These are phyloP conservation scores for Acyrthosiphon pisum DNA, from an alignment of 1,140 invertebrate genomes.

Conservation along the genomic window DNA sequence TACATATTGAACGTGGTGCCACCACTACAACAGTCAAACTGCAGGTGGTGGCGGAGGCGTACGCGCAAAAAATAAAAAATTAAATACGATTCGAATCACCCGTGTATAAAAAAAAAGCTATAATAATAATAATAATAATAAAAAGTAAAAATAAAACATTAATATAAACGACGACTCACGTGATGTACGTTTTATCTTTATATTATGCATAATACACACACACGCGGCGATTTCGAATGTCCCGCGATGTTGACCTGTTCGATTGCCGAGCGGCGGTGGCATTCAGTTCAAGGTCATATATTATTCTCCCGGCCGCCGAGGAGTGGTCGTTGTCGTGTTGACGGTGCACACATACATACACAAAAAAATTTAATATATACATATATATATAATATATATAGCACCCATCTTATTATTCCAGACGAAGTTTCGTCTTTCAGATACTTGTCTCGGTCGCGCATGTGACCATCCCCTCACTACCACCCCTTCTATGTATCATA, in stretches of 20 bases:
- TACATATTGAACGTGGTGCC: neutral
- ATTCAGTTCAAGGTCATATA: constrained; percentile 52
- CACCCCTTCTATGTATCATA: neutral
- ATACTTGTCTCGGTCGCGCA: neutral
- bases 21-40: neutral
- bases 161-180: constrained; percentile 47
- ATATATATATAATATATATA: neutral
- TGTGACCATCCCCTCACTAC: neutral
- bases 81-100: neutral
- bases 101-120: neutral
- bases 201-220: constrained; percentile 45
- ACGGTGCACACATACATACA: neutral
- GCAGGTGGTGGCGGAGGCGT: constrained; percentile 25
- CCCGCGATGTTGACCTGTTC: constrained; percentile 49
- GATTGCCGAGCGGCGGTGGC: neutral
- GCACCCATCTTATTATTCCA: neutral
- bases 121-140: constrained; percentile 22
- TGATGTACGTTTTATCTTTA: constrained; percentile 43
- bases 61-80: constrained; percentile 23
- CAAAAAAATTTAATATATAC: neutral
- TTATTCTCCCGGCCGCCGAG: constrained; percentile 25
- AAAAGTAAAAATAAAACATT: constrained; percentile 43
- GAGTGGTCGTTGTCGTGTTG: constrained; percentile 31
- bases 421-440: neutral
- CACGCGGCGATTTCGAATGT: constrained; percentile 44